These are phyloP conservation scores for Amphiprion percula DNA, from an alignment of 2,113 vertebrate genomes.

Conservation along the genomic window DNA sequence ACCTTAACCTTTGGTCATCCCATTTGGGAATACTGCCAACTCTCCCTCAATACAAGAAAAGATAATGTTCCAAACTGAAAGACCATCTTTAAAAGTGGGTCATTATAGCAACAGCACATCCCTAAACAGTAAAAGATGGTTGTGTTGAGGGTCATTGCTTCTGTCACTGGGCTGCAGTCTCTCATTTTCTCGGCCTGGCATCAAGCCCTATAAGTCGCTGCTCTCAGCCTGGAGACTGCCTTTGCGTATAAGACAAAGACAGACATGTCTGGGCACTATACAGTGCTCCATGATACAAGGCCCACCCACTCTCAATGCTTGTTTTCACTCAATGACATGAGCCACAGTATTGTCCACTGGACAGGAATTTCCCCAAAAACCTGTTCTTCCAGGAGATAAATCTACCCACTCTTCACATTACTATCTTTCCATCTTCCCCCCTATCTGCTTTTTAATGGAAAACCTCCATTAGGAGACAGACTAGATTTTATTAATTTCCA, in stretches of 20 bases:
- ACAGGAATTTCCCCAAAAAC: slow-evolving; percentile 11
- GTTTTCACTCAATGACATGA: slow-evolving; percentile 20
- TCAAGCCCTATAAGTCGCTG: slow-evolving; percentile 57
- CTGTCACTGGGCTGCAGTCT: slow-evolving; percentile 69
- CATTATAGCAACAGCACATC: slow-evolving; percentile 55
- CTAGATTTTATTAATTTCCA: not conserved
- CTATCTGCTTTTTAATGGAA: not conserved
- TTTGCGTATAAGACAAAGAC: slow-evolving; percentile 57
- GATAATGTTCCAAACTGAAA: slow-evolving; percentile 36
- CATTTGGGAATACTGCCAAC: not conserved
- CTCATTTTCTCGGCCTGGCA: slow-evolving; percentile 67
- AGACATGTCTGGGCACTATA: slow-evolving; percentile 55
- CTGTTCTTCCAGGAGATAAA: not conserved
- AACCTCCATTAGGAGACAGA: not conserved
- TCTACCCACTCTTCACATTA: slow-evolving; percentile 5
- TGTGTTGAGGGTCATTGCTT: slow-evolving; percentile 67
- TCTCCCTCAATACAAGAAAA: slow-evolving; percentile 32
- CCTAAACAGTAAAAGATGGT: slow-evolving; percentile 63
- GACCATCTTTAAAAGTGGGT: slow-evolving; percentile 49
- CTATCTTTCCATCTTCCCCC: not conserved
- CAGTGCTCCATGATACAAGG: slow-evolving; percentile 41
- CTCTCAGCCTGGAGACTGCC: slow-evolving; percentile 51
- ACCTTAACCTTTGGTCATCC: not conserved
- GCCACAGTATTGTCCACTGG: slow-evolving; percentile 6
- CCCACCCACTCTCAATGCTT: slow-evolving; percentile 51